Percentiles rank a stretch among this genome's conserved stretches.
Evolutionary conservation across 1,140 invertebrate genomes (phyloP).

Genomic region (Leptestheria dahalacensis): DNA sequence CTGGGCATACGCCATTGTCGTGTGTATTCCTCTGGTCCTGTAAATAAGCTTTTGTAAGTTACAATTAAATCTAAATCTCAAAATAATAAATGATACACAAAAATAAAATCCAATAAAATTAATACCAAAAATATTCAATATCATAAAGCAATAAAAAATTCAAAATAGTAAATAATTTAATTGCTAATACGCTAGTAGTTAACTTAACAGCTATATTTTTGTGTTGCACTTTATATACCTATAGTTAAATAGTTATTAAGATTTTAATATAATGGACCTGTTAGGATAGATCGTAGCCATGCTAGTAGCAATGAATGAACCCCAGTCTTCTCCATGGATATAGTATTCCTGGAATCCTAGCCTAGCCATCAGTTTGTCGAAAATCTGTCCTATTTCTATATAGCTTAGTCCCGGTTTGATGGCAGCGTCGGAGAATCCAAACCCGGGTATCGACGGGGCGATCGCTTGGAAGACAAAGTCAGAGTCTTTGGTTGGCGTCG

Average conservation of each 20-base stretch:
- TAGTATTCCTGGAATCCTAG: conserved; percentile 60
- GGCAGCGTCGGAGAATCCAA: conserved; percentile 60
- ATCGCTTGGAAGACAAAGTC: conserved; percentile 64
- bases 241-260: background rate
- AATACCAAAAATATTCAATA: too few relatives aligned
- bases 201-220: background rate
- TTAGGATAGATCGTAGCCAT: conserved; percentile 53
- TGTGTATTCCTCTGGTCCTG: conserved; percentile 47
- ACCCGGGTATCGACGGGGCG: conserved; percentile 65
- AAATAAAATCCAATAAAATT: too few relatives aligned
- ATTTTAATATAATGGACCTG: conserved; percentile 29
- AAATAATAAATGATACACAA: too few relatives aligned
- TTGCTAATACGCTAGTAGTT: background rate
- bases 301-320: conserved; percentile 38
- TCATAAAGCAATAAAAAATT: background rate
- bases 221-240: too few relatives aligned
- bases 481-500: conserved; percentile 21
- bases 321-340: conserved; percentile 76
- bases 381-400: conserved; percentile 47
- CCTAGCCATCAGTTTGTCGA: conserved; percentile 67
- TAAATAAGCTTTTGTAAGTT: conserved; percentile 18
- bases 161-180: background rate
- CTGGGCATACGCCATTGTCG: conserved; percentile 41
- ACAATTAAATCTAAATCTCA: too few relatives aligned
- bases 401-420: conserved; percentile 41